Evolutionary conservation across 1,140 invertebrate species (phyloP).

Genomic region (Gerris buenoi): DNA sequence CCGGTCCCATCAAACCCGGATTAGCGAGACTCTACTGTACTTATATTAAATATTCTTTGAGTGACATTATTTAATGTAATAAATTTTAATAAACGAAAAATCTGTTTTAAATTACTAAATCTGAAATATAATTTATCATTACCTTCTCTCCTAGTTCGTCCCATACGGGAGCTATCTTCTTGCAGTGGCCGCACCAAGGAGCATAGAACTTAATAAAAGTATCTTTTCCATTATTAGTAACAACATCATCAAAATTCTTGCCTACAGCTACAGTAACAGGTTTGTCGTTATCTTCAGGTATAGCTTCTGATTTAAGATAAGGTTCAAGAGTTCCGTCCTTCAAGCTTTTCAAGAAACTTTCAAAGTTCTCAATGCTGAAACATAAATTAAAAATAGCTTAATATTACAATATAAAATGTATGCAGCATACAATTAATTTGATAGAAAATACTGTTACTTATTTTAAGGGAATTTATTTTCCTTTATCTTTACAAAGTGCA

Average conservation of each 20-base stretch:
- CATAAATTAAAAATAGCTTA: background rate
- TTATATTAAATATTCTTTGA: no score
- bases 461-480: no score
- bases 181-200: conserved; percentile 98
- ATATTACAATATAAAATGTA: no score
- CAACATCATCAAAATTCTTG: conserved; percentile 92
- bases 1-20: no score
- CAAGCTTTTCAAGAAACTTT: conserved; percentile 77
- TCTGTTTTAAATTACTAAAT: no score
- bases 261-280: conserved; percentile 84
- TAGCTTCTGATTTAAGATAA: conserved; percentile 87
- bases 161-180: conserved; percentile 82
- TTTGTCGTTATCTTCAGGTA: conserved; percentile 72
- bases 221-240: conserved; percentile 81
- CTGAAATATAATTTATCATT: no score
- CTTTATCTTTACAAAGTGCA: no score
- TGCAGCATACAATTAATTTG: no score
- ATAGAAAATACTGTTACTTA: no score
- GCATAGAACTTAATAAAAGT: conserved; percentile 96
- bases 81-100: no score
- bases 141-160: conserved; percentile 88
- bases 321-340: conserved; percentile 70
- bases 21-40: no score
- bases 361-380: conserved; percentile 62
- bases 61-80: no score